Evolutionary conservation across 2,888 invertebrate species (phyloP), one percentile per base, ranked within the genome.

Genomic region (Drosophila peninsularis): DNA sequence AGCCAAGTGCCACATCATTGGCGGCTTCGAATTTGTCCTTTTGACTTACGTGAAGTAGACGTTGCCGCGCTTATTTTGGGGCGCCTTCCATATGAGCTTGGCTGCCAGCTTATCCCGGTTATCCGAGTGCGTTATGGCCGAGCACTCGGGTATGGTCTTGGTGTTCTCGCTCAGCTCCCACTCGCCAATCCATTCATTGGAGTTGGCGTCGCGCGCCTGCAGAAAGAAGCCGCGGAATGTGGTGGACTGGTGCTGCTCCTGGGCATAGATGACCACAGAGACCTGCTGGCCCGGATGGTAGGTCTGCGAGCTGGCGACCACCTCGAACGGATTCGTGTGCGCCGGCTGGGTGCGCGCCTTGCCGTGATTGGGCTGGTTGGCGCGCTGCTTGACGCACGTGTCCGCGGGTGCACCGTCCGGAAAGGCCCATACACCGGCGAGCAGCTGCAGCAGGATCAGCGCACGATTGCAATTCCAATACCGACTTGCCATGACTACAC

Each of bases 321-420:
- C 93, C 80, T 94, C 94, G 90, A 95, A 96, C 7, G 96, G 96
- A 80, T 94, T 94, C 1, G 94, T 94, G 14, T 94, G 92, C 32
- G 93, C 89, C 0, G 95, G 93, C 88, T 96, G 95, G 0, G 96
- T 93, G 69, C 95, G 93, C 10, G 96, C 95, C 82, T 95, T 95
- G 3, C 96, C 95, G 81, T 96, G 96, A 90, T 96, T 95, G 0
- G 96, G 96, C 87, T 92, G 92, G 92, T 96, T 96, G 2, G 95
- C 94, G 45, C 95, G 93, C 30, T 95, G 94, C 90, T 96, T 96
- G 4, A 96, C 96, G 90, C 96, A 96, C 36, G 96, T 95, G 89
- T 96, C 96, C 32, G 96, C 94, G 0, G 96, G 96, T 2, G 96
- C 96, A 2, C 96, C 96, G 84, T 96, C 96, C n/a, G 96, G 96